Evolutionary conservation across 2,888 invertebrate genomes (phyloP).

Genomic region (Synanthedon tipuliformis): DNA sequence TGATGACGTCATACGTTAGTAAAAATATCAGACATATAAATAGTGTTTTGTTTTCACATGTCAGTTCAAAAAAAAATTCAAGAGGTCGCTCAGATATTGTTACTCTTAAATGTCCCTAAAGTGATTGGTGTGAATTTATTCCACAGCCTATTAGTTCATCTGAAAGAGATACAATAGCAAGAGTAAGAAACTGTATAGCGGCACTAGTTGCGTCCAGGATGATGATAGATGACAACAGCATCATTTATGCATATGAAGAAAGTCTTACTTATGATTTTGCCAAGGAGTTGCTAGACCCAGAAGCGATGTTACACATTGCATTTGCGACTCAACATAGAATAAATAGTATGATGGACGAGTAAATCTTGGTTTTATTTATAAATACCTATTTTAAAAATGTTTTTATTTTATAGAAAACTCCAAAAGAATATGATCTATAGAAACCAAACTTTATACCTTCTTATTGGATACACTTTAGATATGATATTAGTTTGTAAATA

Average conservation of each 20-base stretch:
- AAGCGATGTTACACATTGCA: slow-evolving; percentile 86
- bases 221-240: slow-evolving; percentile 92
- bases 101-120: no score
- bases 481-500: no score
- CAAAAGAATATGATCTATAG: no score
- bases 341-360: slow-evolving; percentile 47
- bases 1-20: no score
- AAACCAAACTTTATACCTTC: no score
- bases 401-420: no score
- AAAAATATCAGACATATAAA: no score
- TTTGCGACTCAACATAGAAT: slow-evolving; percentile 82
- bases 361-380: slow-evolving; percentile 14
- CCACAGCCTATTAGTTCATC: slow-evolving; percentile 74
- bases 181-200: slow-evolving; percentile 90
- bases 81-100: no score
- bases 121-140: not conserved
- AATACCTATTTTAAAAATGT: not conserved
- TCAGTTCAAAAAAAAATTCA: no score
- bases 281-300: slow-evolving; percentile 83
- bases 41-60: no score
- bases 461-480: no score
- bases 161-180: slow-evolving; percentile 87
- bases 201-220: slow-evolving; percentile 89
- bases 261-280: slow-evolving; percentile 83
- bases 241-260: slow-evolving; percentile 90